A percentile compares a stretch with the other conserved stretches of the same genome.
These are phyloP conservation scores for Trissolcus japonicus DNA, from an alignment of 2,888 invertebrate species.

Conservation along the genomic window DNA sequence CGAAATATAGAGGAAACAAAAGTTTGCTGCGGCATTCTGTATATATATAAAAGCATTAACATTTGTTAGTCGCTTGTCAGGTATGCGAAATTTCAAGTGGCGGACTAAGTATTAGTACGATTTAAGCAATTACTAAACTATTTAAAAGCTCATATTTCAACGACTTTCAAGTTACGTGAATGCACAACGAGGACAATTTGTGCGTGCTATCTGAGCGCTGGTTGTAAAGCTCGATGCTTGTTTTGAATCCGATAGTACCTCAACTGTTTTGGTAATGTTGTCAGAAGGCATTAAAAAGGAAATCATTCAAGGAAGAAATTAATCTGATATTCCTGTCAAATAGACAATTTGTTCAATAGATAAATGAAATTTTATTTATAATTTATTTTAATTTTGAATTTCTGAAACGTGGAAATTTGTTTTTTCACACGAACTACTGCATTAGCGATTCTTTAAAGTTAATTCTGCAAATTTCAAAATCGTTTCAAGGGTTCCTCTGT, in stretches of 20 bases:
- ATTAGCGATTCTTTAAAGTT: too few relatives aligned
- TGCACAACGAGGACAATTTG: slow-evolving; percentile 20
- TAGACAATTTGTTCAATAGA: too few relatives aligned
- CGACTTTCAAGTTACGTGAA: slow-evolving; percentile 24
- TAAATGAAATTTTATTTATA: too few relatives aligned
- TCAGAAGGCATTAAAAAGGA: slow-evolving; percentile 8
- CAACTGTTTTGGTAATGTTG: slow-evolving; percentile 18
- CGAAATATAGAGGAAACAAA: slow-evolving; percentile 31
- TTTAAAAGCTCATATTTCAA: slow-evolving; percentile 49
- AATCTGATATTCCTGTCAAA: background rate
- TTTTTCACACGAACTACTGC: too few relatives aligned
- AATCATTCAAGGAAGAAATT: slow-evolving; percentile 20
- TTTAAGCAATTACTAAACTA: slow-evolving; percentile 51
- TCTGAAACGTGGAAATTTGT: too few relatives aligned
- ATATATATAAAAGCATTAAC: slow-evolving; percentile 39
- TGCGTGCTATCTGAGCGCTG: slow-evolving; percentile 12
- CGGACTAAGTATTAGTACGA: slow-evolving; percentile 53
- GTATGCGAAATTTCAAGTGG: slow-evolving; percentile 22
- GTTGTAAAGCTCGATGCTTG: slow-evolving; percentile 26
- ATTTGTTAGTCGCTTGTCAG: slow-evolving; percentile 29
- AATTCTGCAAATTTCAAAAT: too few relatives aligned
- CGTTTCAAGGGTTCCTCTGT: too few relatives aligned
- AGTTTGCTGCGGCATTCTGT: slow-evolving; percentile 22
- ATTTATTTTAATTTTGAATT: too few relatives aligned
- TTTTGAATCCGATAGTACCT: slow-evolving; percentile 30